Base-by-base conservation (phyloP, 2,797 vertebrate species). In the Ptychobarbus kaznakovi region DNA sequence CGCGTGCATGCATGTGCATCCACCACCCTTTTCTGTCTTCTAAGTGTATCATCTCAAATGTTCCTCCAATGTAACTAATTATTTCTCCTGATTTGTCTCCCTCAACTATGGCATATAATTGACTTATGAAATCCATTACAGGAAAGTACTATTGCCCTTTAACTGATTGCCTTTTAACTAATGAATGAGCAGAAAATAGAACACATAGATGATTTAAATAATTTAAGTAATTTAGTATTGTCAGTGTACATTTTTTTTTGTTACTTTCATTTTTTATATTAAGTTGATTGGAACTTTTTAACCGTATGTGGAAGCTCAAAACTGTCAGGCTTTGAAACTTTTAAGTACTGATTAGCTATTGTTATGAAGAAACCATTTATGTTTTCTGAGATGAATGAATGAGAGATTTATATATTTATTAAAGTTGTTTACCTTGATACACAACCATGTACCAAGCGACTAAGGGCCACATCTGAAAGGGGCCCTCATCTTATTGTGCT, bases 81-180 rank as follows among this genome's bases (percentile, higher is more conserved):
- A 66, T 83, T 83, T 42, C 20, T 72, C 20, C 22, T 68, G 35
- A 68, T 84, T 84, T 35, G 77, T 84, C 61, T 66, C 38, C 46
- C n/a, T 84, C n/a, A 63, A 61, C 81, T 72, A 38, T 18, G 53
- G 82, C 46, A 84, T 76, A 42, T 56, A 68, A 77, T 56, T 84
- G 46, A 83, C 72, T 75, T 32, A 46, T 63, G 28, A 83, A 65
- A 76, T 66, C 81, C 22, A 76, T 83, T 53, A 76, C 28, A 66
- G 42, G 28, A 49, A 75, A 75, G 20, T 18, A 75, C 22, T 83
- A 75, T 65, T 83, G 56, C 42, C 38, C 40, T 61, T 83, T 51
- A 75, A 63, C 40, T 63, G n/a, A n/a, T n/a, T n/a, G 56, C 42
- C 38, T 51, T 61, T 83, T 51, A 75, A 63, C 40, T 63, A 49